Conservation (phyloP, 2,113 vertebrate genomes). For the Ceyx melanurus region DNA sequence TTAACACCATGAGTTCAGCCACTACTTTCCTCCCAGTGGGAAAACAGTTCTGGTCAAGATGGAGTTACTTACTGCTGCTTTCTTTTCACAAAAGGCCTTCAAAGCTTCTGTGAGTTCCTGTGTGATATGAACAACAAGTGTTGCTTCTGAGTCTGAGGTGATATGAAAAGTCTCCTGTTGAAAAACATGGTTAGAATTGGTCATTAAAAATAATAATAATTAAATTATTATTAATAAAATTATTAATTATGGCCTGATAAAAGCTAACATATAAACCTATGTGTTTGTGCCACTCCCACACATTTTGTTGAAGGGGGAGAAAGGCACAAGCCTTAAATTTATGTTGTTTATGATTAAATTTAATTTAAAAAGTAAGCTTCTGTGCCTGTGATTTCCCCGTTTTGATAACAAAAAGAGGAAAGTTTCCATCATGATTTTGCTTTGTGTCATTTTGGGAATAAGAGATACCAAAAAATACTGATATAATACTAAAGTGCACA, state of each 20-base stretch:
- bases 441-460: background rate
- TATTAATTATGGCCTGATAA: background rate
- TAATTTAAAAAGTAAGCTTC: background rate
- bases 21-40: background rate
- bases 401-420: background rate
- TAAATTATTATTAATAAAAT: too few species aligned
- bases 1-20: background rate
- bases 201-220: background rate
- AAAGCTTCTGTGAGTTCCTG: constrained; percentile 53
- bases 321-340: background rate
- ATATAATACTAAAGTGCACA: background rate
- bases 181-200: background rate
- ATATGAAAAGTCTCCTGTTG: constrained; percentile 48
- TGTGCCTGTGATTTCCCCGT: background rate
- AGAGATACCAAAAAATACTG: background rate
- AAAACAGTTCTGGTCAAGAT: background rate
- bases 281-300: background rate
- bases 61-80: constrained; percentile 45
- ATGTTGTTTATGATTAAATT: background rate
- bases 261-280: background rate
- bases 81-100: constrained; percentile 62
- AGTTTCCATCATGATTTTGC: background rate
- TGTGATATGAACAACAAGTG: constrained; percentile 34
- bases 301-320: background rate
- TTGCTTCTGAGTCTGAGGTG: constrained; percentile 58